Percentiles rank a stretch among this genome's conserved stretches.
These are phyloP conservation scores for Blastobasis lacticolella DNA, from an alignment of 2,888 invertebrate species.

Conservation along the genomic window DNA sequence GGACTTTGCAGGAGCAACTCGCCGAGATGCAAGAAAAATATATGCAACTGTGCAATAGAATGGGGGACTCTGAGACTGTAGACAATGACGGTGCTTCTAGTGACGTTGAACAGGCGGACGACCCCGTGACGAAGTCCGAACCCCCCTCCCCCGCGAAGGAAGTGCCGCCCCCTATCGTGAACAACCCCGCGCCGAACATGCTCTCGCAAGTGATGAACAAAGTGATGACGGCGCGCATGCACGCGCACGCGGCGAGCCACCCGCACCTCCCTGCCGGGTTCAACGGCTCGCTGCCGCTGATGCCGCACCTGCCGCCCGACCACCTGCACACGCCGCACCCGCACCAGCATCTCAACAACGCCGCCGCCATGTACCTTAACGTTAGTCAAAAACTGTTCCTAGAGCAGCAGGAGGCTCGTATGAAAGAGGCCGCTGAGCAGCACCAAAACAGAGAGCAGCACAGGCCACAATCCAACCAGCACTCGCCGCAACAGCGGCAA, in stretches of 20 bases:
- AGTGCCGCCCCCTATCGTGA: slow-evolving; percentile 49
- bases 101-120: slow-evolving; percentile 77
- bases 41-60: slow-evolving; percentile 88
- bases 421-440: slow-evolving; percentile 78
- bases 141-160: slow-evolving; percentile 74
- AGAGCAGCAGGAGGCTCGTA: slow-evolving; percentile 82
- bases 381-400: slow-evolving; percentile 85
- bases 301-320: slow-evolving; percentile 73
- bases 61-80: slow-evolving; percentile 85
- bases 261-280: slow-evolving; percentile 75
- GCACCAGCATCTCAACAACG: slow-evolving; percentile 77
- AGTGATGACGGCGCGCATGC: slow-evolving; percentile 78
- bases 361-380: slow-evolving; percentile 83
- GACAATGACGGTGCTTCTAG: slow-evolving; percentile 83
- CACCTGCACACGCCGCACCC: slow-evolving; percentile 70
- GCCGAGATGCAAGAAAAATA: slow-evolving; percentile 95
- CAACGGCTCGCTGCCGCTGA: slow-evolving; percentile 72
- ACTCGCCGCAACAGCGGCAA: slow-evolving; percentile 70
- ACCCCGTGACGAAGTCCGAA: slow-evolving; percentile 71
- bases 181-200: slow-evolving; percentile 63
- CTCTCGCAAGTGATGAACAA: slow-evolving; percentile 78
- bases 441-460: slow-evolving; percentile 71
- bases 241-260: slow-evolving; percentile 68
- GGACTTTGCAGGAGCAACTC: slow-evolving; percentile 91
- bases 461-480: slow-evolving; percentile 75